Evolutionary conservation across 2,797 vertebrate species (phyloP).

Genomic region (Spinibarbus caldwelli): DNA sequence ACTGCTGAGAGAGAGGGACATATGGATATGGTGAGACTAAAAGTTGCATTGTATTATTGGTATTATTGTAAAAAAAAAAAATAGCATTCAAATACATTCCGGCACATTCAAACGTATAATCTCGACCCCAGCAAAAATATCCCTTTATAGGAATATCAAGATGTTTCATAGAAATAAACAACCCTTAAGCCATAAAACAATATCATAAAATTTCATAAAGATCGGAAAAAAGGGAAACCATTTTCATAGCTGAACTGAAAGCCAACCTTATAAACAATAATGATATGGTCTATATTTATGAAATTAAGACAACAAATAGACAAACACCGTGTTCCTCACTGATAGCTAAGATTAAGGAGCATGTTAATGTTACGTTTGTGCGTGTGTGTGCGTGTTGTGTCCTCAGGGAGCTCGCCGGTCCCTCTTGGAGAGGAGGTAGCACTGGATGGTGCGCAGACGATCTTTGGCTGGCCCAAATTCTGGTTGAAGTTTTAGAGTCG

Average conservation of each 20-base stretch:
- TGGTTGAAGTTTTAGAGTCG: slow-evolving; percentile 95
- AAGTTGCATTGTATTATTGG: slow-evolving; percentile 2
- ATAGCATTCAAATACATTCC: not conserved
- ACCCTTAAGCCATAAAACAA: slow-evolving; percentile 44
- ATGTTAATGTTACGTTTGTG: slow-evolving; percentile 44
- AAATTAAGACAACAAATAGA: slow-evolving; percentile 54
- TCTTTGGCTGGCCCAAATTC: slow-evolving; percentile 98
- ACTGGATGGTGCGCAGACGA: slow-evolving; percentile 95
- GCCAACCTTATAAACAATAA: slow-evolving; percentile 38
- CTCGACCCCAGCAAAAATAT: not conserved
- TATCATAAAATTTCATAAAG: not conserved
- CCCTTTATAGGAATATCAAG: slow-evolving; percentile 18
- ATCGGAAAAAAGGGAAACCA: not conserved
- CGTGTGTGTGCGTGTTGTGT: slow-evolving; percentile 38
- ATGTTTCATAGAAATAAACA: slow-evolving; percentile 28
- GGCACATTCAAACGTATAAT: not conserved
- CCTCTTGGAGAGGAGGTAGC: slow-evolving; percentile 94
- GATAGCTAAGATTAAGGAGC: slow-evolving; percentile 46
- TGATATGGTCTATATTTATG: slow-evolving; percentile 43
- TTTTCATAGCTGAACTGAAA: slow-evolving; percentile 25
- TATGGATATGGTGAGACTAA: not conserved
- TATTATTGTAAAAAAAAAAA: slow-evolving; percentile 7
- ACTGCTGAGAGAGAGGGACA: not conserved
- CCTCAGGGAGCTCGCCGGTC: slow-evolving; percentile 82
- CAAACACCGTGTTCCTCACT: slow-evolving; percentile 40